Conservation (phyloP, 2,797 vertebrate genomes). For the Coranthus polyacanthus region DNA sequence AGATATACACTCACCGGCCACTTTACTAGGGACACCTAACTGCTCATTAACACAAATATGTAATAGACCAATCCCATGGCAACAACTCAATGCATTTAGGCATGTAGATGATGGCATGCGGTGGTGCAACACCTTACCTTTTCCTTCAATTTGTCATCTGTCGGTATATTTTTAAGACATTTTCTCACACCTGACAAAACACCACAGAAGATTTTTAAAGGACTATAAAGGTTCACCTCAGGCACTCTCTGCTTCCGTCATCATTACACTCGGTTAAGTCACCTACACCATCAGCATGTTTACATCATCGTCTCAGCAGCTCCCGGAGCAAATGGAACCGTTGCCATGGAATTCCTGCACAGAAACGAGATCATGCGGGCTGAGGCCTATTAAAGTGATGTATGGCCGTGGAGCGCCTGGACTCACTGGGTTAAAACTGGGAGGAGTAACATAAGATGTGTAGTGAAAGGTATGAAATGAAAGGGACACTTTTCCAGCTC, state of each 20-base stretch:
- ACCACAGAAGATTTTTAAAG: too few relatives aligned
- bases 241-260: conserved; percentile 3
- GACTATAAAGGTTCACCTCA: background rate
- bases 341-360: conserved; percentile 46
- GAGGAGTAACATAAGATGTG: background rate
- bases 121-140: too few relatives aligned
- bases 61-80: too few relatives aligned
- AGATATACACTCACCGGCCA: too few relatives aligned
- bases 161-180: background rate
- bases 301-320: conserved; percentile 46
- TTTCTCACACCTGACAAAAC: too few relatives aligned
- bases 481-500: conserved; percentile 6
- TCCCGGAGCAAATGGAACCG: conserved; percentile 35
- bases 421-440: conserved; percentile 11
- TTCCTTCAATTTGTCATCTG: too few relatives aligned
- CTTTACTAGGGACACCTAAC: too few relatives aligned
- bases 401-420: conserved; percentile 1
- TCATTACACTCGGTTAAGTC: conserved; percentile 29
- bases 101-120: too few relatives aligned
- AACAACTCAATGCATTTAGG: too few relatives aligned
- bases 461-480: conserved; percentile 1
- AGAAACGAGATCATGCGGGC: conserved; percentile 32
- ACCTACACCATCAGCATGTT: conserved; percentile 33
- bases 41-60: too few relatives aligned
- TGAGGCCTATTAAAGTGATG: conserved; percentile 40